These are phyloP conservation scores for Chrysolophus pictus DNA, from an alignment of 2,797 vertebrate genomes.

Conservation along the genomic window DNA sequence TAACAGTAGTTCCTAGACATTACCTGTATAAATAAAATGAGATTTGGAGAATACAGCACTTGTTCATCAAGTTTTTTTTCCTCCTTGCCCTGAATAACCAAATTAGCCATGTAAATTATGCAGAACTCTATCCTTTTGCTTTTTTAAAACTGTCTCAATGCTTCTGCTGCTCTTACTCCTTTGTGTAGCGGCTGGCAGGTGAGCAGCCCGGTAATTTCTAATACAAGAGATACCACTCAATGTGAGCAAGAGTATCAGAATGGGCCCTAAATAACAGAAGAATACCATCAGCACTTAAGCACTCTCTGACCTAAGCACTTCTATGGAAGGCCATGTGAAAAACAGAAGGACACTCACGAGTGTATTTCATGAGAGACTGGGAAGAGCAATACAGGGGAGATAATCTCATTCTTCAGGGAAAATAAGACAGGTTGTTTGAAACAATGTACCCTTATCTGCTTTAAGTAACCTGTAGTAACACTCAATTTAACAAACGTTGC, in stretches of 20 bases:
- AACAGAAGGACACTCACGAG: neutral
- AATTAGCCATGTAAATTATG: neutral
- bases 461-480: conserved; percentile 38
- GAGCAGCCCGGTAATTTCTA: neutral
- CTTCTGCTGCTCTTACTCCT: neutral
- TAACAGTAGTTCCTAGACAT: neutral
- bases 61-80: neutral
- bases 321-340: neutral
- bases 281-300: neutral
- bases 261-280: neutral
- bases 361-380: neutral
- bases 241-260: neutral
- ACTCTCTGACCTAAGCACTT: neutral
- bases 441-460: conserved; percentile 39
- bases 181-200: neutral
- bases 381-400: conserved; percentile 22
- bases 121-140: neutral
- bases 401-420: conserved; percentile 43
- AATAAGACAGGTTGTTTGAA: conserved; percentile 42
- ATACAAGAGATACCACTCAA: neutral
- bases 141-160: rapidly evolving
- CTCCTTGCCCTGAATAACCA: neutral
- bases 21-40: neutral
- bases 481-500: conserved; percentile 47
- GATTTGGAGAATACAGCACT: neutral